Percentiles rank a stretch among this genome's conserved stretches.
These are phyloP conservation scores for Rhinopomastus cyanomelas DNA, from an alignment of 2,113 vertebrate species.

Conservation along the genomic window DNA sequence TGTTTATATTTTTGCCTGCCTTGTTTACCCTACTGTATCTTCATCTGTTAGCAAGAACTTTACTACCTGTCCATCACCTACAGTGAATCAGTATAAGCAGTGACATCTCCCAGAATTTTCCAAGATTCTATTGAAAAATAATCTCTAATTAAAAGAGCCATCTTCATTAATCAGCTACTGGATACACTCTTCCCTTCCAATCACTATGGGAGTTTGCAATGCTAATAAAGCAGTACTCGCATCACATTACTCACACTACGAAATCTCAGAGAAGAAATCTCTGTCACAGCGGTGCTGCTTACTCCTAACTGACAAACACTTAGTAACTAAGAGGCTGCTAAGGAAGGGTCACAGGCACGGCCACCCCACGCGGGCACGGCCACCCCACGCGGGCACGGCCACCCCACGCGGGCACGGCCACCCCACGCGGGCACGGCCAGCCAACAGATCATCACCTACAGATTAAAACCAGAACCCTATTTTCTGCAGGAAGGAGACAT, in stretches of 20 bases:
- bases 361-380: too few relatives aligned
- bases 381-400: too few relatives aligned
- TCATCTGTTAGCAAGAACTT: conserved; percentile 13
- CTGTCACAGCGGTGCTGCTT: neutral
- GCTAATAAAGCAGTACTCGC: conserved; percentile 42
- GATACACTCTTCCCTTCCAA: conserved; percentile 24
- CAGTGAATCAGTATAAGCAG: neutral
- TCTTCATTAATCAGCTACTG: neutral
- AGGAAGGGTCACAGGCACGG: neutral
- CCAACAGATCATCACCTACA: neutral
- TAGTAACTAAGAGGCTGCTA: neutral
- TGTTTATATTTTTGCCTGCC: neutral
- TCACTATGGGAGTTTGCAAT: conserved; percentile 35
- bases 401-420: too few relatives aligned
- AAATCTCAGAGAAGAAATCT: neutral
- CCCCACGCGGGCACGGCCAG: neutral
- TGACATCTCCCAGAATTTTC: conserved; percentile 27
- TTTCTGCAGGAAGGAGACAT: neutral
- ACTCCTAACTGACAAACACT: neutral
- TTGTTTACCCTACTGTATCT: neutral
- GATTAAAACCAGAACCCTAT: neutral
- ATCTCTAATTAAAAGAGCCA: conserved; percentile 2
- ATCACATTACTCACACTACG: conserved; percentile 30
- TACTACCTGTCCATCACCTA: neutral
- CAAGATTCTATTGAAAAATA: neutral